phyloP scores from a whole-genome alignment of 92 coral and sea anemone species.

The Parazoanthus swiftii region DNA sequence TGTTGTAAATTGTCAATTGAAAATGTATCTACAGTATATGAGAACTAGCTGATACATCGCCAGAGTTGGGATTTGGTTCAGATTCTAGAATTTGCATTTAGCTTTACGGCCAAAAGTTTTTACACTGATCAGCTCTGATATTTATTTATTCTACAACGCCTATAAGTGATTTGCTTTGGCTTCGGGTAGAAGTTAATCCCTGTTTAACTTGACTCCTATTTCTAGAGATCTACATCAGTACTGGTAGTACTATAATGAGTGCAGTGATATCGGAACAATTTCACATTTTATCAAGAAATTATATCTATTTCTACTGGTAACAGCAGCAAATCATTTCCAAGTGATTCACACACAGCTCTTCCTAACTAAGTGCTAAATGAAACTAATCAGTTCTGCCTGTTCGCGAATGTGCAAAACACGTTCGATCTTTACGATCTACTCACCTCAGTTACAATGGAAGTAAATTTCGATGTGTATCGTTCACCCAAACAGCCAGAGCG shows the following conservation, averaged over 20 bases:
- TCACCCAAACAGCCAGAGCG: constrained; percentile 65
- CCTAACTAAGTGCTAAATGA: no score
- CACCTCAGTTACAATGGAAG: constrained; percentile 92
- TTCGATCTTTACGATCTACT: not conserved
- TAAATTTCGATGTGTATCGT: constrained; percentile 73
- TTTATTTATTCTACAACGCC: not conserved
- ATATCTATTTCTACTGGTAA: not conserved
- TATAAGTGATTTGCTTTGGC: not conserved
- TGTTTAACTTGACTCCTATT: not conserved
- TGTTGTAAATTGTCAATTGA: not conserved
- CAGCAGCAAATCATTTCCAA: not conserved
- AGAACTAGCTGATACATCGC: no score
- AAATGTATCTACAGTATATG: no score
- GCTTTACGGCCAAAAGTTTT: not conserved
- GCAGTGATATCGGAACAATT: not conserved
- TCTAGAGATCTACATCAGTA: not conserved
- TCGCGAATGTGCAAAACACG: not conserved
- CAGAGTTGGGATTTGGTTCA: no score
- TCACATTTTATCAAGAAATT: not conserved
- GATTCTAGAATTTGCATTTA: not conserved
- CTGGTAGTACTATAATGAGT: no score
- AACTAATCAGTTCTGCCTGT: not conserved
- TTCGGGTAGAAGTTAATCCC: not conserved
- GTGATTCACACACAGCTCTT: not conserved
- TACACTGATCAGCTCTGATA: not conserved